These are phyloP conservation scores for Opisthograptis luteolata DNA, from an alignment of 2,888 invertebrate species.

Conservation along the genomic window DNA sequence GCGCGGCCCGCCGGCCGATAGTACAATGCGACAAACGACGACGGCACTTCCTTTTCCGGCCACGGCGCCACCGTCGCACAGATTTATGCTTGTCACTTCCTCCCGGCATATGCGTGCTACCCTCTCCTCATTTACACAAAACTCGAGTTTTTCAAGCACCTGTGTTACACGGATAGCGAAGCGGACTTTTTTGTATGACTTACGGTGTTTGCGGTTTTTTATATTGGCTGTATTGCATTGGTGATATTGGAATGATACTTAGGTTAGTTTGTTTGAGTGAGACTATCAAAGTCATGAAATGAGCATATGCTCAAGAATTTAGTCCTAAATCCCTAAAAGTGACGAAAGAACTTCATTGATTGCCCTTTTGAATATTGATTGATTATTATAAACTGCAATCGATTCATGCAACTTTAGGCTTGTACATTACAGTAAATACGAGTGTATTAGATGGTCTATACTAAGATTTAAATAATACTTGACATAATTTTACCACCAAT, in stretches of 20 bases:
- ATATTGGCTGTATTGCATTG: constrained; percentile 32
- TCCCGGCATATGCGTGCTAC: constrained; percentile 75
- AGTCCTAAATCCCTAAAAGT: too few relatives aligned
- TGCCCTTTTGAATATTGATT: too few relatives aligned
- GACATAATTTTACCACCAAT: too few relatives aligned
- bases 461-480: too few relatives aligned
- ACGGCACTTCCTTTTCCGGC: constrained; percentile 81
- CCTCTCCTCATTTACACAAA: constrained; percentile 80
- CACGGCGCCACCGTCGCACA: constrained; percentile 78
- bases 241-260: constrained; percentile 14
- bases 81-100: constrained; percentile 83
- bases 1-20: constrained; percentile 77
- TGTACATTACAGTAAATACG: too few relatives aligned
- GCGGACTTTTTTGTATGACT: constrained; percentile 21
- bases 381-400: too few relatives aligned
- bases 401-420: too few relatives aligned
- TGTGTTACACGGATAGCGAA: constrained; percentile 62
- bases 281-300: not conserved
- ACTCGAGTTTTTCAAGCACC: constrained; percentile 80
- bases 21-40: constrained; percentile 84
- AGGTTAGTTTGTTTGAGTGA: constrained; percentile 6
- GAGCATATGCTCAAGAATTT: too few relatives aligned
- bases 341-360: too few relatives aligned
- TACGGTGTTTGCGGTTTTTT: constrained; percentile 57
- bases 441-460: too few relatives aligned